Percentiles rank a stretch among this genome's conserved stretches.
phyloP scores from a whole-genome alignment of 2,797 vertebrate species.

The Manis crassicaudata region DNA sequence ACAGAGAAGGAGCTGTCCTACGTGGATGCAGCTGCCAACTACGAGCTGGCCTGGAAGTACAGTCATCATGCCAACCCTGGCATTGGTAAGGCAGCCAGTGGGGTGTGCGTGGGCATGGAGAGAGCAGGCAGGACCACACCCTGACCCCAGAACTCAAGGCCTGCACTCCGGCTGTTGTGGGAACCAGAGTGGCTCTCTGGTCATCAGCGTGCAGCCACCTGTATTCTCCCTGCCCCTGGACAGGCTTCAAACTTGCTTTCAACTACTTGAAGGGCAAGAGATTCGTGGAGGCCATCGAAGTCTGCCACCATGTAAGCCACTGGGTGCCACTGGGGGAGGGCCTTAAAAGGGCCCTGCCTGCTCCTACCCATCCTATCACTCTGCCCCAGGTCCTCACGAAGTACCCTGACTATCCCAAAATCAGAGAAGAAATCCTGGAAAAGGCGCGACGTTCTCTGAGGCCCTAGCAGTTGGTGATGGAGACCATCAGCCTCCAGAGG shows the following conservation, averaged over 20 bases:
- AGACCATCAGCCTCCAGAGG: not conserved
- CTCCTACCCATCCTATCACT: not conserved
- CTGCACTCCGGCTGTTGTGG: not conserved
- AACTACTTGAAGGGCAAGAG: conserved; percentile 88
- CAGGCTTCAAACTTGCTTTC: conserved; percentile 88
- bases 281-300: conserved; percentile 85
- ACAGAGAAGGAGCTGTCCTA: conserved; percentile 88
- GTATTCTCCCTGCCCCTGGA: not conserved
- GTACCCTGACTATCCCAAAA: conserved; percentile 86
- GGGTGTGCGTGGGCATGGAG: fast-evolving
- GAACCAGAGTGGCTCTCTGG: not conserved
- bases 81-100: conserved; percentile 79
- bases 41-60: conserved; percentile 87
- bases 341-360: not conserved
- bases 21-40: conserved; percentile 85
- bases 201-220: not conserved
- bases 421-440: conserved; percentile 85
- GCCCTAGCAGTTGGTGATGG: conserved; percentile 62
- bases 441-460: conserved; percentile 83
- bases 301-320: conserved; percentile 85
- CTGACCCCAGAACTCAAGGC: not conserved
- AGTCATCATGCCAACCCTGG: conserved; percentile 82
- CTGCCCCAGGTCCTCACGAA: conserved; percentile 83
- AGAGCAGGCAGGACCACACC: not conserved
- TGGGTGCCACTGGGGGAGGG: not conserved